A percentile compares a stretch with the other conserved stretches of the same genome.
These are phyloP conservation scores for Pelmatolapia mariae DNA, from an alignment of 2,113 vertebrate genomes.

Conservation along the genomic window DNA sequence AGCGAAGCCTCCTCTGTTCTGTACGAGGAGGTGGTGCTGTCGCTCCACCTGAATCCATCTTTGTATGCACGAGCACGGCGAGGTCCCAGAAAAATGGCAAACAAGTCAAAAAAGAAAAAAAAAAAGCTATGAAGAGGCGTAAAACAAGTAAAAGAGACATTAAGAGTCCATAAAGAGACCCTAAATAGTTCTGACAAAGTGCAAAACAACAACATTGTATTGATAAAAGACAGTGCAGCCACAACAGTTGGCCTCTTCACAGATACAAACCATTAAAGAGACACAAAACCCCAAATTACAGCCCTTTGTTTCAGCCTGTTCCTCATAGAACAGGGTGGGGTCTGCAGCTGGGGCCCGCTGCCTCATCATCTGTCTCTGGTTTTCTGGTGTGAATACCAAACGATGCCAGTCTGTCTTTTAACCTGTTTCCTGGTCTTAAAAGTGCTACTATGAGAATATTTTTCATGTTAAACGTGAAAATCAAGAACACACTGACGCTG, in stretches of 20 bases:
- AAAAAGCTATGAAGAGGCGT: rapidly evolving
- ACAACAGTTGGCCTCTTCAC: too few species aligned
- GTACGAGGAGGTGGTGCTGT: rapidly evolving
- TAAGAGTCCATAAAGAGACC: not conserved
- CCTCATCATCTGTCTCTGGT: not conserved
- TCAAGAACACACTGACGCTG: not conserved
- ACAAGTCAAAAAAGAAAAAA: not conserved
- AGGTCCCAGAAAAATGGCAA: not conserved
- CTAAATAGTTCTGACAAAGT: not conserved
- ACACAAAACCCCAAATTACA: not conserved
- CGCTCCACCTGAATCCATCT: rapidly evolving
- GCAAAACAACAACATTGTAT: not conserved
- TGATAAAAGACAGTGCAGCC: rapidly evolving
- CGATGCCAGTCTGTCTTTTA: not conserved
- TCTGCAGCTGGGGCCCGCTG: not conserved
- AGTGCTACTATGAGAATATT: rapidly evolving
- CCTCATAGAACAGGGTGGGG: not conserved
- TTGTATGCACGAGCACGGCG: rapidly evolving
- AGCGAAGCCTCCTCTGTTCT: not conserved
- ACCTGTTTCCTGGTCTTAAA: not conserved
- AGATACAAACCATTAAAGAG: not conserved
- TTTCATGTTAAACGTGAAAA: not conserved
- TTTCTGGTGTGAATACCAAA: not conserved
- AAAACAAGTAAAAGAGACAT: not conserved
- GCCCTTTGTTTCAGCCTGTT: not conserved